Conservation (phyloP, 2,888 invertebrate species). For the Sinotaia quadrata region DNA sequence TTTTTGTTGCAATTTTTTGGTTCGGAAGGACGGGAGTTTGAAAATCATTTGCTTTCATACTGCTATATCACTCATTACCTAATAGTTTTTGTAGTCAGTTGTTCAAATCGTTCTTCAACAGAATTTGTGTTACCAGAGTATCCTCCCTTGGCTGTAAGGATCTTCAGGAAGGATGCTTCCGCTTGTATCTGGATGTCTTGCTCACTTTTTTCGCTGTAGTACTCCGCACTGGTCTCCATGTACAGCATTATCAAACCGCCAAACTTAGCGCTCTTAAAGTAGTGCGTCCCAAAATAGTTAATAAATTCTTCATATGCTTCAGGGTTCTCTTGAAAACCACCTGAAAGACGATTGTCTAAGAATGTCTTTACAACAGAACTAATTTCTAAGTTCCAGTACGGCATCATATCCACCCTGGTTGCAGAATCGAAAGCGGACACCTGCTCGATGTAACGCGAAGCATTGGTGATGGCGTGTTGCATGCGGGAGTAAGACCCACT, state of each 20-base stretch:
- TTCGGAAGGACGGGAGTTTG: no score
- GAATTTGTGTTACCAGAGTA: neutral
- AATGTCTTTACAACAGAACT: constrained; percentile 12
- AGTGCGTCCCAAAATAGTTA: constrained; percentile 31
- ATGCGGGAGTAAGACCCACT: constrained; percentile 31
- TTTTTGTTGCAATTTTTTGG: no score
- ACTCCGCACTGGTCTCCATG: constrained; percentile 22
- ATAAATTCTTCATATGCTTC: constrained; percentile 27
- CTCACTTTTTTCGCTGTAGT: constrained; percentile 22
- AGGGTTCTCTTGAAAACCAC: constrained; percentile 16
- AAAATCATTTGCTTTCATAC: no score
- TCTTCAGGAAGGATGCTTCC: constrained; percentile 31
- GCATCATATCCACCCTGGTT: constrained; percentile 12
- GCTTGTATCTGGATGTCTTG: constrained; percentile 24
- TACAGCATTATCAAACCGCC: constrained; percentile 31
- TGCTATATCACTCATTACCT: no score
- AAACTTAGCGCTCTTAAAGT: constrained; percentile 28
- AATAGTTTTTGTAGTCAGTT: constrained; percentile 5
- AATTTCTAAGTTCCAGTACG: constrained; percentile 16
- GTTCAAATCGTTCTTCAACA: constrained; percentile 22
- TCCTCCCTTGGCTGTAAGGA: constrained; percentile 29
- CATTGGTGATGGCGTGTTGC: constrained; percentile 32
- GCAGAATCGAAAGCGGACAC: constrained; percentile 28
- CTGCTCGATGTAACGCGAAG: constrained; percentile 26
- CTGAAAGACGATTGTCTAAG: constrained; percentile 14